A percentile compares a stretch with the other conserved stretches of the same genome.
These are phyloP conservation scores for Idris sp. DNA, from an alignment of 1,140 invertebrate species.

Conservation along the genomic window DNA sequence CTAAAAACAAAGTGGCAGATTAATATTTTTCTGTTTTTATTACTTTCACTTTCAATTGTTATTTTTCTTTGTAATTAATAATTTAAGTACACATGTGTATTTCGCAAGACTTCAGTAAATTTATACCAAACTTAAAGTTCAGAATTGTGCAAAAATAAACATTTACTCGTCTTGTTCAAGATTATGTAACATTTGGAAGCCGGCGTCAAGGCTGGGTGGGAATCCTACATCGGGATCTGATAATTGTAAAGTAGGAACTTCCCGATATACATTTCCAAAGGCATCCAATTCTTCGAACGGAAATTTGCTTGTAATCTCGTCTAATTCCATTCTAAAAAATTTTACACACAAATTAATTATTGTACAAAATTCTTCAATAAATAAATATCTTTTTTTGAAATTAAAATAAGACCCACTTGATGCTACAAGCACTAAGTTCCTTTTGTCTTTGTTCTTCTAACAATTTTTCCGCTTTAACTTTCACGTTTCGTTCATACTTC, in stretches of 20 bases:
- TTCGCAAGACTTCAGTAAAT: too few species aligned
- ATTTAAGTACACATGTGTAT: too few species aligned
- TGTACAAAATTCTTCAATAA: too few species aligned
- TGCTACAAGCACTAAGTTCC: constrained; percentile 68
- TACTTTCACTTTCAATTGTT: too few species aligned
- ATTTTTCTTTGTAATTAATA: too few species aligned
- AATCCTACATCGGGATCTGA: constrained; percentile 77
- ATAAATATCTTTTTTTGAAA: too few species aligned
- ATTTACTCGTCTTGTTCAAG: constrained; percentile 77
- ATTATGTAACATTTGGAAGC: constrained; percentile 79
- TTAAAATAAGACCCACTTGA: constrained; percentile 65
- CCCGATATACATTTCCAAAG: constrained; percentile 73
- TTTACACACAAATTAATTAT: constrained; percentile 41
- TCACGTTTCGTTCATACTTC: constrained; percentile 77
- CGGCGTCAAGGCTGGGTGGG: constrained; percentile 77
- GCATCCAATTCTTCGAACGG: constrained; percentile 75
- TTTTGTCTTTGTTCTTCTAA: constrained; percentile 77
- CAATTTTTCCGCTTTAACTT: constrained; percentile 75
- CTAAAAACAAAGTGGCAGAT: too few species aligned
- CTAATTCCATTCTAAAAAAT: constrained; percentile 71
- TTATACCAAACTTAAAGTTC: too few species aligned
- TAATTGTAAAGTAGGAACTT: constrained; percentile 75
- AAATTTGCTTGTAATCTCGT: constrained; percentile 72
- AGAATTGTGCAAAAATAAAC: neutral
- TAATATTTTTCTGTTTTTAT: too few species aligned